Evolutionary conservation across 2,888 invertebrate genomes (phyloP), one percentile per base, ranked within the genome.

Genomic region (Melipona beecheii): DNA sequence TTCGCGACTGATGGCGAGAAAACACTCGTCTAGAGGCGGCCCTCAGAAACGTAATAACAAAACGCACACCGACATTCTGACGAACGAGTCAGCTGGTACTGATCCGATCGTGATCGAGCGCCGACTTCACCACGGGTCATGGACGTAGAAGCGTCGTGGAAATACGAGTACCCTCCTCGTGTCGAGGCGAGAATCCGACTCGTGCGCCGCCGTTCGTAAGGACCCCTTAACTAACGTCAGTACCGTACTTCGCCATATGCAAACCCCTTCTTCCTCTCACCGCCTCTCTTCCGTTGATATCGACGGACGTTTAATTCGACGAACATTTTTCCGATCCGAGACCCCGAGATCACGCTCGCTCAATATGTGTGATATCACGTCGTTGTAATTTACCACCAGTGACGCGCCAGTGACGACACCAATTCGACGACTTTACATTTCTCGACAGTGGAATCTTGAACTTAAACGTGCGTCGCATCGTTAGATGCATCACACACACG

Each of bases 31-130:
- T 11, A 19, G 52, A 31, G n/a, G 69, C 0, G 21, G 49, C 49
- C 60, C 69, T 74, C 36, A 81, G 43, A 72, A 58, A 82, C 77
- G 75, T 75, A 80, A 84, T 80, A 80, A 83, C 64, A 43, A 73
- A 77, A 84, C 75, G 60, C 52, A 69, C 50, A 84, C 84, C 81
- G 74, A 86, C 76, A 85, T 86, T 79, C 83, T 86, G 85, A 87
- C 86, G 89, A 88, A 89, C 91, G 90, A 91, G 90, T 92, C 92
- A 91, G 92, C 92, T 92, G 92, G 91, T 90, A 91, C 91, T 90
- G 90, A 89, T 87, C 83, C 77, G 77, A 75, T 70, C 85, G 74
- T 76, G 87, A 84, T 89, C 81, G 72, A 77, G 81, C 78, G 81
- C 81, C 24, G 78, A 73, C 81, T 86, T 75, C 31, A 81, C 73